phyloP scores from a whole-genome alignment of 2,888 invertebrate genomes.

The Aromia moschata region DNA sequence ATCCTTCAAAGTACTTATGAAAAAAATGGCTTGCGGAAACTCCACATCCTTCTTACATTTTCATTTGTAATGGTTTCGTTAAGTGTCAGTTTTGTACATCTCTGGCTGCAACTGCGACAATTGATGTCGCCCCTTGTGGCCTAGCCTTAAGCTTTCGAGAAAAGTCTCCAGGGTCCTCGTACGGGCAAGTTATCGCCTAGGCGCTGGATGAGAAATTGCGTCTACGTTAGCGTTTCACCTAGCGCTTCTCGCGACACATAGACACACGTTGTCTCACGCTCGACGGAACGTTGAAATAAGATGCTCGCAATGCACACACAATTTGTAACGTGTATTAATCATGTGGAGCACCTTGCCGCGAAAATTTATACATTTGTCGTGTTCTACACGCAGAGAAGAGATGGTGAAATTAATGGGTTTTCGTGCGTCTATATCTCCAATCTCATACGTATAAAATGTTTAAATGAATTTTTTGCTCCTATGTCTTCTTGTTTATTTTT shows the following conservation, averaged over 20 bases:
- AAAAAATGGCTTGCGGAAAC: no score
- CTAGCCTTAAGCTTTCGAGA: conserved; percentile 6
- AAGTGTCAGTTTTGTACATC: no score
- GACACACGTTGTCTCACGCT: neutral
- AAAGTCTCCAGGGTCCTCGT: conserved; percentile 9
- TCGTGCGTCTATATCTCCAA: no score
- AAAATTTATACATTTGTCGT: neutral
- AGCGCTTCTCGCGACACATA: neutral
- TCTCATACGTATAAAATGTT: no score
- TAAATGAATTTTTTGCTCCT: no score
- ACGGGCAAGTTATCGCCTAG: conserved; percentile 14
- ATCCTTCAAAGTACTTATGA: no score
- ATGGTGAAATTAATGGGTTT: no score
- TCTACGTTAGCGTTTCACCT: conserved; percentile 14
- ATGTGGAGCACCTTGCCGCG: neutral
- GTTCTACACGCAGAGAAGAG: neutral
- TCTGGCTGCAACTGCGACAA: no score
- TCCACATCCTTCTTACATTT: no score
- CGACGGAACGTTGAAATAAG: neutral
- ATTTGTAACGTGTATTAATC: neutral
- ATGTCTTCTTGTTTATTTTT: no score
- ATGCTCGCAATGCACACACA: neutral
- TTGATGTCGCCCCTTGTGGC: no score
- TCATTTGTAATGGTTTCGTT: no score
- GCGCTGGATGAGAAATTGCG: conserved; percentile 15